Evolutionary conservation across 2,888 invertebrate species (phyloP).

Genomic region (Erebia epiphron): DNA sequence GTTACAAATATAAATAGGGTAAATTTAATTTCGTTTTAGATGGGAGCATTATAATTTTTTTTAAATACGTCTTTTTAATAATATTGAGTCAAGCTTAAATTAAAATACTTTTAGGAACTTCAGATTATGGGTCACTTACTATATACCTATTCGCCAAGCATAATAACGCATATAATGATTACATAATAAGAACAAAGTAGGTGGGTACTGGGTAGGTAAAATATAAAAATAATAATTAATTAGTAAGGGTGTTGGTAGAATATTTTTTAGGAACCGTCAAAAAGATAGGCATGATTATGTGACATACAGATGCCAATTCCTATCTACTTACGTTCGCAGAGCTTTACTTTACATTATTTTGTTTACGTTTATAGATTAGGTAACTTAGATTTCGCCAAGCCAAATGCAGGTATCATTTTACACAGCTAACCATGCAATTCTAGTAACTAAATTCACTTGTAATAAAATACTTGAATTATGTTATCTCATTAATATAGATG

Average conservation of each 20-base stretch:
- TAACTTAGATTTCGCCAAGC: constrained; percentile 36
- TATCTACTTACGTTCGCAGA: constrained; percentile 25
- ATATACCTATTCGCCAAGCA: constrained; percentile 1
- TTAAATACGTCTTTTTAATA: no score
- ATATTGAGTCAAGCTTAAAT: background rate
- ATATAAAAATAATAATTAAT: no score
- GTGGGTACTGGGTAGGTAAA: no score
- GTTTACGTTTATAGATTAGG: constrained; percentile 17
- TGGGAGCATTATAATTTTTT: no score
- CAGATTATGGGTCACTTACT: background rate
- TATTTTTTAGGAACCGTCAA: no score
- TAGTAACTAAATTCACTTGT: background rate
- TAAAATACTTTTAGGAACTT: background rate
- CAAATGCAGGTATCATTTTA: constrained; percentile 19
- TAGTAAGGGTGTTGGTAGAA: no score
- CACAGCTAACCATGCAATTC: background rate
- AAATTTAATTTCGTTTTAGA: no score
- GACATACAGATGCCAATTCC: no score
- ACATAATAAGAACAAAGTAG: no score
- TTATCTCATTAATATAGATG: no score
- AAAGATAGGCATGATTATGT: no score
- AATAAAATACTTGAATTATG: background rate
- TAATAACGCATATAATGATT: background rate
- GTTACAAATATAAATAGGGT: no score
- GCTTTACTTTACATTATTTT: constrained; percentile 4